A percentile compares a stretch with the other conserved stretches of the same genome.
Conservation (phyloP, 2,797 vertebrate species). For the Oceanodroma leucorhoa region DNA sequence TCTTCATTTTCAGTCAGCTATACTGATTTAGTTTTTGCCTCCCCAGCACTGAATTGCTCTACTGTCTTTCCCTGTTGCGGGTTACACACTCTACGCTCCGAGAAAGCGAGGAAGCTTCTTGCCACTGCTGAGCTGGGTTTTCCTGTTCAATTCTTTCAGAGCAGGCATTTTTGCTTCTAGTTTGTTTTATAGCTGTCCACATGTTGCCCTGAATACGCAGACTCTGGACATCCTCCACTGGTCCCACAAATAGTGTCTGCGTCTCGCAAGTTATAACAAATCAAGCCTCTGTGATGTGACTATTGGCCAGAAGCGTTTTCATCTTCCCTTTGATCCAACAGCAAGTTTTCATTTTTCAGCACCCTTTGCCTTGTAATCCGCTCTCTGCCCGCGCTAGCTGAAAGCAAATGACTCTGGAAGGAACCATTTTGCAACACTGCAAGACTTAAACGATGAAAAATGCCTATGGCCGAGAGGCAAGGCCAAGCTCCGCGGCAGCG, state of each 20-base stretch:
- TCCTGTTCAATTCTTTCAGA: background rate
- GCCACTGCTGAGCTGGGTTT: background rate
- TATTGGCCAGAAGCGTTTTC: background rate
- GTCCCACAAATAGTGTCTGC: background rate
- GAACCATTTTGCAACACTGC: background rate
- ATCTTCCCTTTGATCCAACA: background rate
- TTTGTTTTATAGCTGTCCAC: background rate
- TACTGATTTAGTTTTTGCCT: rapidly evolving
- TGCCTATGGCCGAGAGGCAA: rapidly evolving
- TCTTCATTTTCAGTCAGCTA: background rate
- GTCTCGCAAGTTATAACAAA: background rate
- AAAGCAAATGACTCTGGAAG: background rate
- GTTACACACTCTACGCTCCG: too few species aligned
- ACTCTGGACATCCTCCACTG: background rate
- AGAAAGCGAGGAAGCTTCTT: background rate
- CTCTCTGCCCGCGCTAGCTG: background rate
- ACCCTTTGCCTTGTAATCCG: background rate
- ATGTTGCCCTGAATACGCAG: rapidly evolving
- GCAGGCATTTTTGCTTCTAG: background rate
- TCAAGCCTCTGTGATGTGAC: background rate
- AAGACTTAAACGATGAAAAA: background rate
- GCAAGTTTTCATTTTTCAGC: background rate
- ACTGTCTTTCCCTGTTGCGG: background rate
- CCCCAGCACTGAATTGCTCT: too few species aligned
- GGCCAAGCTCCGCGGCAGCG: rapidly evolving